A percentile compares a stretch with the other conserved stretches of the same genome.
Conservation (phyloP, 2,113 vertebrate genomes). For the Acanthochromis polyacanthus region DNA sequence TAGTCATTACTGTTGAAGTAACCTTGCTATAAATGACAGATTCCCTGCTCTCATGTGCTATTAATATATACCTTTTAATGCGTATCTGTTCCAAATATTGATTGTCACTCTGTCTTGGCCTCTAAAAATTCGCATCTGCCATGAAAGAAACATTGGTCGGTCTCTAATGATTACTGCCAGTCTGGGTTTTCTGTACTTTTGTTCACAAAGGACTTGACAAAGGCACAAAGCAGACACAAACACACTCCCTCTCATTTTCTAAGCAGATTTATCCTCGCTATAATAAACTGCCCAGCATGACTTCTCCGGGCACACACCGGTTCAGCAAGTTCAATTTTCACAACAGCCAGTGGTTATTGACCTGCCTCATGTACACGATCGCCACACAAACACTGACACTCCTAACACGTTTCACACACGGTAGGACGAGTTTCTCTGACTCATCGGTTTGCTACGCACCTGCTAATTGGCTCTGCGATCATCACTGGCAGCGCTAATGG, state of each 20-base stretch:
- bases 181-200: not conserved
- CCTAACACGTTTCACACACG: conserved; percentile 10
- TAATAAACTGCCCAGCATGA: not conserved
- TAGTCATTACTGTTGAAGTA: too few species aligned
- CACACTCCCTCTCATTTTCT: not conserved
- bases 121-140: too few species aligned
- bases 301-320: not conserved
- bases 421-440: conserved; percentile 24
- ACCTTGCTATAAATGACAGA: too few species aligned
- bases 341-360: conserved; percentile 17
- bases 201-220: too few species aligned
- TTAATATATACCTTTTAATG: too few species aligned
- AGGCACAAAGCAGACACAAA: too few species aligned
- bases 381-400: not conserved
- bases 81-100: too few species aligned
- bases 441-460: not conserved
- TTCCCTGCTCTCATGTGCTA: too few species aligned
- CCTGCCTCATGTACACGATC: not conserved
- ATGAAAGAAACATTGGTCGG: too few species aligned
- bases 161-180: too few species aligned
- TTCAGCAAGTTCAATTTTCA: conserved; percentile 10
- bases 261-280: not conserved
- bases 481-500: not conserved
- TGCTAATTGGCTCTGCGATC: conserved; percentile 42
- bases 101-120: too few species aligned